phyloP scores from a whole-genome alignment of 2,113 vertebrate species.

The Mungos mungo region DNA sequence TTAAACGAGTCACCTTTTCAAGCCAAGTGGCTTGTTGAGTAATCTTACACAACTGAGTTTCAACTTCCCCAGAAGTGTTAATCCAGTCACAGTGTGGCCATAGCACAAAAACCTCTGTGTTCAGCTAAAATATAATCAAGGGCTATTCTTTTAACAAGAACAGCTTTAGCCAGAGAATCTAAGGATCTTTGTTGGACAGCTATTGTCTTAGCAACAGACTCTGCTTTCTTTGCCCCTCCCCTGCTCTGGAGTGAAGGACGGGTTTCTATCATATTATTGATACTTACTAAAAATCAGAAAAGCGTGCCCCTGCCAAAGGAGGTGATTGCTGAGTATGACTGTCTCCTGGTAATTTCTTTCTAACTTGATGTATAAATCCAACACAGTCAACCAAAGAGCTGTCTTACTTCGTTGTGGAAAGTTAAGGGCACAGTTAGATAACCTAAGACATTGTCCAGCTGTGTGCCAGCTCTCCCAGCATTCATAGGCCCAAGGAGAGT shows the following conservation, averaged over 20 bases:
- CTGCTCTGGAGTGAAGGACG: neutral
- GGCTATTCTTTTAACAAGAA: neutral
- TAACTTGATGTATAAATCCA: neutral
- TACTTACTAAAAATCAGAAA: neutral
- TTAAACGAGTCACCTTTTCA: neutral
- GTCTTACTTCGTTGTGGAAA: neutral
- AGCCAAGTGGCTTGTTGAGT: neutral
- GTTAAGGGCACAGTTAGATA: neutral
- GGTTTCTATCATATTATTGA: neutral
- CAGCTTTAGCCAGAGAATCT: neutral
- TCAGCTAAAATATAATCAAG: neutral
- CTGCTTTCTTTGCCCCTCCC: too few species aligned
- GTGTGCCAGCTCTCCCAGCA: neutral
- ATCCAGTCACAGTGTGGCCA: neutral
- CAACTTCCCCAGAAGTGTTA: neutral
- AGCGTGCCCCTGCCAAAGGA: neutral
- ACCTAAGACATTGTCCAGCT: neutral
- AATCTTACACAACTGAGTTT: neutral
- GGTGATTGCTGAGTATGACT: neutral
- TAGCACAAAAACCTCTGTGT: neutral
- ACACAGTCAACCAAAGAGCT: neutral
- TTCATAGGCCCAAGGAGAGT: neutral
- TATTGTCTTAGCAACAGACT: neutral
- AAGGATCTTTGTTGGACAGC: neutral
- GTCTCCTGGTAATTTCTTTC: neutral